Base-by-base conservation (phyloP, 2,113 vertebrate genomes). In the Gasterosteus aculeatus region DNA sequence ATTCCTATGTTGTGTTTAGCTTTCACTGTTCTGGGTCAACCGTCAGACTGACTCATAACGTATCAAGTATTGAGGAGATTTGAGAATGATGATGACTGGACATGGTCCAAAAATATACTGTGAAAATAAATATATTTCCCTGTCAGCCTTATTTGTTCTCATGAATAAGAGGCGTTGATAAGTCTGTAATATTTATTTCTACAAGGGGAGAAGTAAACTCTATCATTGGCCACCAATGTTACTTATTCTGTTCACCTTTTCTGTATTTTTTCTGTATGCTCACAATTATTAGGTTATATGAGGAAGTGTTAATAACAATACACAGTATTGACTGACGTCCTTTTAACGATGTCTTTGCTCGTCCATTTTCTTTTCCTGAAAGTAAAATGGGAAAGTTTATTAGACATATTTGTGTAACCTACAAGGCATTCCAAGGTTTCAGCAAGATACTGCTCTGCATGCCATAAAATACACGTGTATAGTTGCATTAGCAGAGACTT, bases 91-190 rank as follows among this genome's bases (percentile, higher is more conserved):
- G 31, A 76, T 67, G 38, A 61, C 56, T 54, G 29, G 47, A 29
- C 38, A 26, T n/a, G 8, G 10, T 61, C 53, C 29, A 58, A 60
- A 7, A 38, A 38, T 7, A 38, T 38, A 38, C 35, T 35, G 22
- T 59, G 69, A 41, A 29, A 59, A 78, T 42, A 59, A 35, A 60
- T 19, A 3, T 10, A 79, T 51, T 51, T 71, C 18, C 31, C 64
- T 62, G 14, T 49, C 38, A 61, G 19, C 2, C 5, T 39, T 63
- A 4, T 18, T 26, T 62, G 38, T 46, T 3, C 51, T 41, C 7
- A 35, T 68, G 31, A 46, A 46, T 70, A 15, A 42, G 8, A 35
- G 16, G 56, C 41, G 3, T 39, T 38, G 16, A 19, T 35, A 57
- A 29, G 35, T 57, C 14, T 46, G 8, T 16, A 16, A 53, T 41